Evolutionary conservation across 2,797 vertebrate genomes (phyloP).

Genomic region (Eremophila alpestris): DNA sequence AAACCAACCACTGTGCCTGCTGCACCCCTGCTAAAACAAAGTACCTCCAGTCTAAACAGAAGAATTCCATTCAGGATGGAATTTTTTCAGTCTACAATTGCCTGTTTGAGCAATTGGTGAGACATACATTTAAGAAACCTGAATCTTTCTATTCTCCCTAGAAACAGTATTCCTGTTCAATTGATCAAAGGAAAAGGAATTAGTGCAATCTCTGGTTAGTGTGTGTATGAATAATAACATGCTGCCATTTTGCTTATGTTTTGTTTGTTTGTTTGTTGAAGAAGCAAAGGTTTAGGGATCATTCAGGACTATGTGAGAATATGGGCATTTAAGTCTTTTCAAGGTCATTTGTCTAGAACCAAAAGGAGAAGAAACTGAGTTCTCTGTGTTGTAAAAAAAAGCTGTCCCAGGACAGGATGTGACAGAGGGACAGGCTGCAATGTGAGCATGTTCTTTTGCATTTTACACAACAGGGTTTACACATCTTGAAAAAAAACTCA

Average conservation of each 20-base stretch:
- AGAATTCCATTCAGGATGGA: background rate
- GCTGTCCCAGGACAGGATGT: fast-evolving
- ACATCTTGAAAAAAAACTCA: background rate
- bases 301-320: background rate
- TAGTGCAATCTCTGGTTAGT: background rate
- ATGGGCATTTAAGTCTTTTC: background rate
- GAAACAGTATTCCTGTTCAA: background rate
- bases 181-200: background rate
- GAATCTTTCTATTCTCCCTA: background rate
- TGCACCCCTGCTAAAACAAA: background rate
- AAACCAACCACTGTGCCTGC: background rate
- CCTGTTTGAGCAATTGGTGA: background rate
- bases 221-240: background rate
- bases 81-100: background rate
- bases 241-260: background rate
- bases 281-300: background rate
- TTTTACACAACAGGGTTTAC: background rate
- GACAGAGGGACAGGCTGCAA: background rate
- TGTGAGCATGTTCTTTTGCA: background rate
- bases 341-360: background rate
- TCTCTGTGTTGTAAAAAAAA: background rate
- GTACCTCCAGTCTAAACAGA: background rate
- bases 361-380: background rate
- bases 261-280: background rate
- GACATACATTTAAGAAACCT: background rate